phyloP scores from a whole-genome alignment of 2,797 vertebrate species.

The Myotis planiceps region DNA sequence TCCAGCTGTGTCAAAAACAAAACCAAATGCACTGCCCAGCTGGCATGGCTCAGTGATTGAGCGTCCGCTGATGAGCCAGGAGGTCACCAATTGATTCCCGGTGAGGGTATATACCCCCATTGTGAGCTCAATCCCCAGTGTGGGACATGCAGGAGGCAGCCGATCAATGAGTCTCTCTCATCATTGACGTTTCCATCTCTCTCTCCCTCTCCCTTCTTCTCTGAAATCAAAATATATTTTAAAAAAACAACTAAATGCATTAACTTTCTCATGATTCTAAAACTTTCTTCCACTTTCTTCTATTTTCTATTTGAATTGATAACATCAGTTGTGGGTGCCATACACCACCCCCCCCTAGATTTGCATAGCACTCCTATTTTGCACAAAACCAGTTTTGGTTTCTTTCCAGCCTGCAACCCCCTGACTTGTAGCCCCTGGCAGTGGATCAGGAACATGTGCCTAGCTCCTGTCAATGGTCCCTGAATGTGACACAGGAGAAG shows the following conservation, averaged over 20 bases:
- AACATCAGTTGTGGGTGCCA: neutral
- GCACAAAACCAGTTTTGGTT: neutral
- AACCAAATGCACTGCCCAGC: neutral
- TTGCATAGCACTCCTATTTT: neutral
- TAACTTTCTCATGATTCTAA: neutral
- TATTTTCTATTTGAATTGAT: neutral
- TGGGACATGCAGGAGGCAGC: too few relatives aligned
- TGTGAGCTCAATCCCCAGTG: too few relatives aligned
- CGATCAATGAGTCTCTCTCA: too few relatives aligned
- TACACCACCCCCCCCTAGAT: neutral
- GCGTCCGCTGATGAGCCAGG: too few relatives aligned
- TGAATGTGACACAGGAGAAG: neutral
- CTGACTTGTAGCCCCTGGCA: neutral
- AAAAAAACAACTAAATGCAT: neutral
- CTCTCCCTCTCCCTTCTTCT: too few relatives aligned
- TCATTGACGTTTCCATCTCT: too few relatives aligned
- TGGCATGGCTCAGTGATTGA: too few relatives aligned
- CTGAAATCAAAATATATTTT: too few relatives aligned
- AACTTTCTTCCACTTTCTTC: neutral
- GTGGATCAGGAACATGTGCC: neutral
- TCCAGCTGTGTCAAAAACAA: neutral
- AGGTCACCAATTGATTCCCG: too few relatives aligned
- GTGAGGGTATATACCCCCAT: too few relatives aligned
- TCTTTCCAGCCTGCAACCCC: neutral
- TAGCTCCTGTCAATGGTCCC: neutral